Conservation (phyloP, 2,797 vertebrate species). For the Micropoecilia bifurca region DNA sequence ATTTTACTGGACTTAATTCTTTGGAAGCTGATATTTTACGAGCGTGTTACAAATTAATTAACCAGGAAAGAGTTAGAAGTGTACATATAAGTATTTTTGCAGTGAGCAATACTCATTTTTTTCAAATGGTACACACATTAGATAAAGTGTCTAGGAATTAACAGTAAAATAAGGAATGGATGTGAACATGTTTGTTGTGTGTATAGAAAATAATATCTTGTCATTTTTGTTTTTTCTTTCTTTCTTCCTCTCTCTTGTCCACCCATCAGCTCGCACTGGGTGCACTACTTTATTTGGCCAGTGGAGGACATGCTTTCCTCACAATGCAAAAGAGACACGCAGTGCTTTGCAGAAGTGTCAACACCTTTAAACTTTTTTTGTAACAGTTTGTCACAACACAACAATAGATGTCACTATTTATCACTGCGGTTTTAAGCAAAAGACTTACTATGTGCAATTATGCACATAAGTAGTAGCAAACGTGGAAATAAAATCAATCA, state of each 20-base stretch:
- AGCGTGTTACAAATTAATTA: not conserved
- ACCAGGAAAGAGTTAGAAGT: not conserved
- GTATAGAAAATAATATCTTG: not conserved
- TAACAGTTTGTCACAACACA: not conserved
- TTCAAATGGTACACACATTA: not conserved
- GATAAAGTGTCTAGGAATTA: not conserved
- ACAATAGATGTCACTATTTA: not conserved
- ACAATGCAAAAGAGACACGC: constrained; percentile 54
- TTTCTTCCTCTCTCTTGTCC: not conserved
- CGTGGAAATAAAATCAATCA: not conserved
- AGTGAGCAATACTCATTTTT: not conserved
- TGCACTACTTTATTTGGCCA: constrained; percentile 77
- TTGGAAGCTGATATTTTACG: not conserved
- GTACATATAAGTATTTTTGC: not conserved
- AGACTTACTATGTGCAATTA: not conserved
- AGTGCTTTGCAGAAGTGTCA: not conserved
- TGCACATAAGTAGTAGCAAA: not conserved
- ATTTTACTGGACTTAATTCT: not conserved
- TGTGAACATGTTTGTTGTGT: not conserved
- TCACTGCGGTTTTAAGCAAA: not conserved
- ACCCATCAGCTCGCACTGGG: not conserved
- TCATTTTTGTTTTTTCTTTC: not conserved
- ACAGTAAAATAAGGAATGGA: not conserved
- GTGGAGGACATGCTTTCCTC: constrained; percentile 81
- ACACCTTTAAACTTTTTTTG: not conserved